These are phyloP conservation scores for Endotricha flammealis DNA, from an alignment of 2,888 invertebrate species.

Conservation along the genomic window DNA sequence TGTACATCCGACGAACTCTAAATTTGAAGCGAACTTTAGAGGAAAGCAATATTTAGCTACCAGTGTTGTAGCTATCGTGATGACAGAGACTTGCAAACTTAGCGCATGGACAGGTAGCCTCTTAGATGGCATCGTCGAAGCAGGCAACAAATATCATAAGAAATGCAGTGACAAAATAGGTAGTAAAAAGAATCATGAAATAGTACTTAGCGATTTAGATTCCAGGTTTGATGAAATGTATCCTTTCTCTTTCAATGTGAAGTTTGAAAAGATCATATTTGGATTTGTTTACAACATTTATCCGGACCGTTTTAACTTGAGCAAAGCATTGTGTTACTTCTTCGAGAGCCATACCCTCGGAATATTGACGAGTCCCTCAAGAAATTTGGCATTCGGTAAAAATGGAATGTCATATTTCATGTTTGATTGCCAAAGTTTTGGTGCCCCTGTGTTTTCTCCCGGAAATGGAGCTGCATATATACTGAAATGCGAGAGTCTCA, in stretches of 20 bases:
- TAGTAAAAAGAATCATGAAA: conserved; percentile 70
- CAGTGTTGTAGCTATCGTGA: conserved; percentile 77
- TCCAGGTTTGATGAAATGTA: conserved; percentile 72
- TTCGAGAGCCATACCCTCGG: conserved; percentile 76
- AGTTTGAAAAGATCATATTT: conserved; percentile 75
- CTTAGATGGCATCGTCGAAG: conserved; percentile 79
- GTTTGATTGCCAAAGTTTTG: conserved; percentile 82
- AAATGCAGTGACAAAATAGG: conserved; percentile 67
- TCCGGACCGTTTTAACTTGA: conserved; percentile 79
- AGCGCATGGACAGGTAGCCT: conserved; percentile 81
- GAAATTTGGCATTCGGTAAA: conserved; percentile 75
- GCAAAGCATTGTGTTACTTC: conserved; percentile 79
- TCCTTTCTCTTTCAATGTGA: conserved; percentile 76
- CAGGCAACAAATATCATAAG: conserved; percentile 77
- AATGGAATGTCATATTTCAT: conserved; percentile 79
- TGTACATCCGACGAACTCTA: conserved; percentile 78
- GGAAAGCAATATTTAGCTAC: conserved; percentile 82
- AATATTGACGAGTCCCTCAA: conserved; percentile 72
- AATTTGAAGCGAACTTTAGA: conserved; percentile 72
- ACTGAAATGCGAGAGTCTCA: conserved; percentile 77
- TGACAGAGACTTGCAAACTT: conserved; percentile 78
- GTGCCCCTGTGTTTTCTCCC: conserved; percentile 79
- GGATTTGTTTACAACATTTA: conserved; percentile 80
- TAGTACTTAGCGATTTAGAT: conserved; percentile 76
- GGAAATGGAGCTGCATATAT: conserved; percentile 79